Evolutionary conservation across 2,888 invertebrate genomes (phyloP).

Genomic region (Epinotia nisella): DNA sequence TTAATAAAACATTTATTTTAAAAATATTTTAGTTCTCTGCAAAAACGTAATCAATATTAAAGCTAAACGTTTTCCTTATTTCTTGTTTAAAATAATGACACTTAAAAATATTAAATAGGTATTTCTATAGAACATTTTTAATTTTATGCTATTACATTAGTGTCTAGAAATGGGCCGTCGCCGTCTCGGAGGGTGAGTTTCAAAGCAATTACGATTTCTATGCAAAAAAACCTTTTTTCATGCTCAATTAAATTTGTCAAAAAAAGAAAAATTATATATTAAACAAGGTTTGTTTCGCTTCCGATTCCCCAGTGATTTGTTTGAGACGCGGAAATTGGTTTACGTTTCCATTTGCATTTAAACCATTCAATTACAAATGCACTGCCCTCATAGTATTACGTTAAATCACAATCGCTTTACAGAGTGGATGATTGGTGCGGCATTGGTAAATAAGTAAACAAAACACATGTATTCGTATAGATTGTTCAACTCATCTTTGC

Average conservation of each 20-base stretch:
- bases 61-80: too few species aligned
- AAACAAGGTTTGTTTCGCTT: background rate
- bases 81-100: too few species aligned
- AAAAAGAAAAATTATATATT: background rate
- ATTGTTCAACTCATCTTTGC: too few species aligned
- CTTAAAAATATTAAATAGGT: too few species aligned
- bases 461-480: background rate
- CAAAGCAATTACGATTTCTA: too few species aligned
- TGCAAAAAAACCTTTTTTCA: background rate
- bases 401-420: conserved; percentile 35
- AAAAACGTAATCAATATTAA: too few species aligned
- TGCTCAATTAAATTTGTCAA: background rate
- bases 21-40: too few species aligned
- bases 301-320: conserved; percentile 11
- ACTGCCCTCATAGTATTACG: conserved; percentile 29
- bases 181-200: too few species aligned
- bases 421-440: conserved; percentile 23
- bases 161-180: too few species aligned
- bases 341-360: conserved; percentile 39
- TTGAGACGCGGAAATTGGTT: conserved; percentile 34
- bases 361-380: conserved; percentile 35
- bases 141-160: too few species aligned
- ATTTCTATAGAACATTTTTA: too few species aligned
- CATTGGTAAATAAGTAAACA: conserved; percentile 10
- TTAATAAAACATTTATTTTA: background rate